Evolutionary conservation across 2,797 vertebrate genomes (phyloP).

Genomic region (Pseudochaenichthys georgianus): DNA sequence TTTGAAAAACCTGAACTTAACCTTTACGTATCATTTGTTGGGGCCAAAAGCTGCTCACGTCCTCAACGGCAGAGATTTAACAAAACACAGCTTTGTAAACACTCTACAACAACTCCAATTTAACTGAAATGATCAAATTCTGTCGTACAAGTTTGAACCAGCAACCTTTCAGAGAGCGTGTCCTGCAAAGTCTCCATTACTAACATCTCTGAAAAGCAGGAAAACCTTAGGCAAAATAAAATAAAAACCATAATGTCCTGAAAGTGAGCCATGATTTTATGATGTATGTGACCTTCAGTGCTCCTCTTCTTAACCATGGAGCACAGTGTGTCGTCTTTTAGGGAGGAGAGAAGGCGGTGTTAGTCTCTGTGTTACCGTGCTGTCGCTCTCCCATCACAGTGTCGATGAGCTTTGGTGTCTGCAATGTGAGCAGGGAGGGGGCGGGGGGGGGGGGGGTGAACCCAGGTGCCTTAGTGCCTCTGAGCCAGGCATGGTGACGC

Average conservation of each 20-base stretch:
- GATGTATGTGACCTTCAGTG: not conserved
- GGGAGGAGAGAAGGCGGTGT: not conserved
- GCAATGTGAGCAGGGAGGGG: not conserved
- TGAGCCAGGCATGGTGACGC: not conserved
- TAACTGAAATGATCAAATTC: not conserved
- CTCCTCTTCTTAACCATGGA: not conserved
- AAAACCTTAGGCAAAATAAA: not conserved
- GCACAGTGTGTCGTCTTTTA: slow-evolving; percentile 36
- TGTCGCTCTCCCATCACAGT: not conserved
- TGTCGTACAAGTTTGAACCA: not conserved
- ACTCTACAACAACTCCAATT: not conserved
- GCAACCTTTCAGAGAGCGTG: not conserved
- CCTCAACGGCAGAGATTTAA: not conserved
- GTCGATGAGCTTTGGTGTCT: slow-evolving; percentile 22
- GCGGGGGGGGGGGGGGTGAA: not conserved
- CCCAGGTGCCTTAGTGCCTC: not conserved
- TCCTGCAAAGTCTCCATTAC: not conserved
- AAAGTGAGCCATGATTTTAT: not conserved
- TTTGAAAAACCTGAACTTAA: not conserved
- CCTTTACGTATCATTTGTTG: too few species aligned
- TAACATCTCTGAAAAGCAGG: not conserved
- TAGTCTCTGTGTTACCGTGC: not conserved
- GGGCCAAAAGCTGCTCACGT: too few species aligned
- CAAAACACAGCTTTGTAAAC: not conserved
- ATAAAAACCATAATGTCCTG: not conserved